Evolutionary conservation across 2,888 invertebrate species (phyloP).

Genomic region (Lepidocyrtoides sp.): DNA sequence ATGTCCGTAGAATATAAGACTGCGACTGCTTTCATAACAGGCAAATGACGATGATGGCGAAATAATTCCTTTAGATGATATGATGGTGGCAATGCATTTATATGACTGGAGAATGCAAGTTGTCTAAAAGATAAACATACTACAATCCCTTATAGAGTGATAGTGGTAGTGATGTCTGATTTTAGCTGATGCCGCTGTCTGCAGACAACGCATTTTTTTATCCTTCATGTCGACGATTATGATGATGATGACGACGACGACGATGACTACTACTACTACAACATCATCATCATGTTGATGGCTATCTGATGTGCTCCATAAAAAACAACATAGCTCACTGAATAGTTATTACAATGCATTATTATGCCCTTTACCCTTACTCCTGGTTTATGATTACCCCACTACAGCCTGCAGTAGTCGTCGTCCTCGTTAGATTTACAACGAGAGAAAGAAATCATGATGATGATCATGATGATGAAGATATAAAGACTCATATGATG

Average conservation of each 20-base stretch:
- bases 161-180: slow-evolving; percentile 59
- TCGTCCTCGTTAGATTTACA: slow-evolving; percentile 54
- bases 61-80: slow-evolving; percentile 7
- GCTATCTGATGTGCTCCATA: slow-evolving; percentile 72
- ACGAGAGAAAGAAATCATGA: slow-evolving; percentile 49
- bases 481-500: too few species aligned
- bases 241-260: slow-evolving; percentile 45
- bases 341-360: slow-evolving; percentile 66
- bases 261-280: neutral
- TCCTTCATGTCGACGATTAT: slow-evolving; percentile 40
- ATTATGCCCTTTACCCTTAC: slow-evolving; percentile 63
- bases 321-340: slow-evolving; percentile 71
- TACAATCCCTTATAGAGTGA: neutral
- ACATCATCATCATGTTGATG: slow-evolving; percentile 54
- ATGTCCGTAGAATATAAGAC: too few species aligned
- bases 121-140: neutral
- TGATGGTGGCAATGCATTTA: neutral
- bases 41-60: slow-evolving; percentile 17
- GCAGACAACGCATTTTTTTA: slow-evolving; percentile 52
- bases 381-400: slow-evolving; percentile 63
- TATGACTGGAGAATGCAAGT: neutral
- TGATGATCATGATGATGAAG: neutral
- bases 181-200: slow-evolving; percentile 41
- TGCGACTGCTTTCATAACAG: neutral
- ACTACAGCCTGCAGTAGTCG: slow-evolving; percentile 2